Evolutionary conservation across 2,888 invertebrate species (phyloP), one percentile per base, ranked within the genome.

Genomic region (Andrena praecox): DNA sequence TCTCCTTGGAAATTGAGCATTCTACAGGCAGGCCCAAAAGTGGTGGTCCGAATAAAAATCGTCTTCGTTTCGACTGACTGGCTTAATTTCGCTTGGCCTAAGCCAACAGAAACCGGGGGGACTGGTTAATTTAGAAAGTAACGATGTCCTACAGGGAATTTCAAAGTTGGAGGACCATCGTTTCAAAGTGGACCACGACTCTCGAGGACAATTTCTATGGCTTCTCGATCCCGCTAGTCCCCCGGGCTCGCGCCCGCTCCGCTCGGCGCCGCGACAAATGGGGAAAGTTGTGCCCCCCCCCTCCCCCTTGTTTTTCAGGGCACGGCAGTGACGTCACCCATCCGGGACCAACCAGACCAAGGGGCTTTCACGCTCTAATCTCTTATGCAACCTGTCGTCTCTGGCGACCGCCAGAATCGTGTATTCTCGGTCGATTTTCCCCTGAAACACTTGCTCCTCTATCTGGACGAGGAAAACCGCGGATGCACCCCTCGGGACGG

Each of bases 351-450:
- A 89, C 85, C 87, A 84, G 89, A 79, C 80, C 86, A 85, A 80
- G 80, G 84, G 91, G 93, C 93, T 93, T 94, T 93, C 93, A 94
- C 94, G 92, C 92, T 93, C 93, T 93, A 93, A 93, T 93, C 90
- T 92, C 92, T 94, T 93, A 93, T 93, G 94, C 93, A 93, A 94
- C 91, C 80, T 89, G 87, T 89, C 90, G 85, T 84, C 85, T 69
- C 75, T 33, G 66, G 62, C 83, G 73, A 74, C 64, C 74, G 56
- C 56, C 31, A 70, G 69, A 80, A 83, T 86, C 76, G 56, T 27
- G 54, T 77, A 56, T 56, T 56, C 64, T 48, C 27, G 29, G 10
- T 29, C 35, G 68, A 72, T 78, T 85, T 54, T 69, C 66, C 8
- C 62, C 33, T n/a, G 2, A 33, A 29, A 6, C 8, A 52, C 20